Base-by-base conservation (phyloP, 2,888 invertebrate genomes). In the Crioceris asparagi region DNA sequence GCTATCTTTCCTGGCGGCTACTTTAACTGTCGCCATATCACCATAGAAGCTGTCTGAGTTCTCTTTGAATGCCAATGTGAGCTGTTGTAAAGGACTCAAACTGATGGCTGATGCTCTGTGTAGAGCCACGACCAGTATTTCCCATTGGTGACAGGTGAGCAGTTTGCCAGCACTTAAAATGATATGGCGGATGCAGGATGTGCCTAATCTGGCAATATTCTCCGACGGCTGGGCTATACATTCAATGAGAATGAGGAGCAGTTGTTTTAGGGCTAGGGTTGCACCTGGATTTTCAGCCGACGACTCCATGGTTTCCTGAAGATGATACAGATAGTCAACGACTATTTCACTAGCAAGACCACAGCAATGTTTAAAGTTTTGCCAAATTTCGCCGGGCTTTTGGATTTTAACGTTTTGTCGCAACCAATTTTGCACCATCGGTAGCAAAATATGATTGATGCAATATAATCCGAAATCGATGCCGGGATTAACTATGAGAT, bases 41-140 rank as follows among this genome's bases (percentile, higher is more conserved):
- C 93, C 93, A 60, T 92, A 92, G 64, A 93, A 94, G 57, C 91
- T 92, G 53, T 90, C 86, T 0, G 93, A 93, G 56, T 88, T 83
- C 51, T 84, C 80, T 53, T 87, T 83, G 61, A 93, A 96, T 23
- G 90, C 90, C 54, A 84, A 78, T 39, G 88, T 88, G 25, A 96
- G 69, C 65, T 90, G 90, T 45, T 86, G 81, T 36, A 94, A 62
- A 21, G 90, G 87, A 46, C 85, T 83, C 36, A 93, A 75, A 33
- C 90, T 90, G n/a, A 86, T 78, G 19, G 80, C 79, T 51, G 87
- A 83, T 18, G 90, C 87, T 53, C 84, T 74, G 53, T 86, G 83
- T 39, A 93, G 74, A 29, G 83, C 83, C 29, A 79, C 76, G 40
- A 83, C 83, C 34, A 85, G 75, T 17, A 91, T 79, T 63, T 83